Percentiles rank a stretch among this genome's conserved stretches.
These are phyloP conservation scores for Litocranius walleri DNA, from an alignment of 2,113 vertebrate species.

Conservation along the genomic window DNA sequence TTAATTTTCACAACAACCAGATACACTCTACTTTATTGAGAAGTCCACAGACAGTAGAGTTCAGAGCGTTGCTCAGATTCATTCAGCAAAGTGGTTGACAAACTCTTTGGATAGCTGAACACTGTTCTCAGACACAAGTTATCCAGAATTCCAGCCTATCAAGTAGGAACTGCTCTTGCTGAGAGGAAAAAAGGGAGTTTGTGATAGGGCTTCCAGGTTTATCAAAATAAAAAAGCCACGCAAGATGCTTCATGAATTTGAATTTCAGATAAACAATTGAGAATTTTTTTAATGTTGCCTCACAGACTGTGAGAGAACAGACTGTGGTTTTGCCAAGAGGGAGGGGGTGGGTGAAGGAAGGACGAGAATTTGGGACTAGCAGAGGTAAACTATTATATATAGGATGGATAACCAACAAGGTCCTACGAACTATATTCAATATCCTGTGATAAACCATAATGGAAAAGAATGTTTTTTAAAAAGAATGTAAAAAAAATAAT, in stretches of 20 bases:
- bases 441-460: not conserved
- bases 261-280: not conserved
- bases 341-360: not conserved
- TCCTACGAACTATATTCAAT: not conserved
- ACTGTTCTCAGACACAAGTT: not conserved
- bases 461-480: not conserved
- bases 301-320: not conserved
- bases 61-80: not conserved
- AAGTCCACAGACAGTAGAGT: slow-evolving; percentile 3
- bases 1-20: slow-evolving; percentile 61
- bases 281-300: not conserved
- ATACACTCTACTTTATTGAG: slow-evolving; percentile 15
- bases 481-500: not conserved
- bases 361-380: not conserved
- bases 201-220: not conserved
- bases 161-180: not conserved
- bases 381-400: not conserved
- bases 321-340: not conserved
- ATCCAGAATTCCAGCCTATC: not conserved
- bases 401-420: not conserved
- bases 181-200: not conserved
- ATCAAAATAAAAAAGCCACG: not conserved
- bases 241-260: not conserved
- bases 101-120: not conserved
- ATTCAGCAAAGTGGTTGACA: not conserved